These are phyloP conservation scores for Oxycera nigricornis DNA, from an alignment of 2,888 invertebrate species.

Conservation along the genomic window DNA sequence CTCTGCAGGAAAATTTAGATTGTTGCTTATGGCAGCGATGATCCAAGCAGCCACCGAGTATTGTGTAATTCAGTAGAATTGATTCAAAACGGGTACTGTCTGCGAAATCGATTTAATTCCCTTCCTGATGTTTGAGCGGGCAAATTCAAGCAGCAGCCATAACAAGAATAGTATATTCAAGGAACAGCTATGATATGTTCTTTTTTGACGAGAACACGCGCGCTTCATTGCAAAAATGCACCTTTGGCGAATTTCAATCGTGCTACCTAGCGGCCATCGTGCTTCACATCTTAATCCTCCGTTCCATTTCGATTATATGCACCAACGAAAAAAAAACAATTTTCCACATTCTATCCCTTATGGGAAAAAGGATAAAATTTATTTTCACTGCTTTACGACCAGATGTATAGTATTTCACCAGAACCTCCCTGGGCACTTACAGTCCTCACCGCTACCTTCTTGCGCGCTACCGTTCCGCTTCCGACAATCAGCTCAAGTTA, in stretches of 20 bases:
- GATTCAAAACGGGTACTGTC: no score
- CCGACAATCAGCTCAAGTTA: conserved; percentile 7
- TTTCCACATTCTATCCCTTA: conserved; percentile 12
- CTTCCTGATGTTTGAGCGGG: no score
- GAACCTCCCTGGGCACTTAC: no score
- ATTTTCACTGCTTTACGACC: conserved; percentile 1
- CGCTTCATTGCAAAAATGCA: no score
- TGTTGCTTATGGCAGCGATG: not conserved
- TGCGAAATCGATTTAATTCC: no score
- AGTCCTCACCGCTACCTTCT: not conserved
- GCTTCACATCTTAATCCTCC: no score
- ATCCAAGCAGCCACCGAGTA: no score
- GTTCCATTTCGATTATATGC: not conserved
- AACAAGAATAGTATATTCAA: not conserved
- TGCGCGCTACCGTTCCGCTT: not conserved
- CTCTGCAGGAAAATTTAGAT: not conserved
- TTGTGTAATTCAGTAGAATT: no score
- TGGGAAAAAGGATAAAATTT: not conserved
- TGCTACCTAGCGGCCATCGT: no score
- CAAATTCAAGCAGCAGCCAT: no score
- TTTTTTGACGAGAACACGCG: no score
- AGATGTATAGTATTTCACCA: conserved; percentile 14
- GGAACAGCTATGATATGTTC: not conserved
- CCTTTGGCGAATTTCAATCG: not conserved
- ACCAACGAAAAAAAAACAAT: not conserved